Conservation (phyloP, 2,113 vertebrate species). For the Neotoma lepida region DNA sequence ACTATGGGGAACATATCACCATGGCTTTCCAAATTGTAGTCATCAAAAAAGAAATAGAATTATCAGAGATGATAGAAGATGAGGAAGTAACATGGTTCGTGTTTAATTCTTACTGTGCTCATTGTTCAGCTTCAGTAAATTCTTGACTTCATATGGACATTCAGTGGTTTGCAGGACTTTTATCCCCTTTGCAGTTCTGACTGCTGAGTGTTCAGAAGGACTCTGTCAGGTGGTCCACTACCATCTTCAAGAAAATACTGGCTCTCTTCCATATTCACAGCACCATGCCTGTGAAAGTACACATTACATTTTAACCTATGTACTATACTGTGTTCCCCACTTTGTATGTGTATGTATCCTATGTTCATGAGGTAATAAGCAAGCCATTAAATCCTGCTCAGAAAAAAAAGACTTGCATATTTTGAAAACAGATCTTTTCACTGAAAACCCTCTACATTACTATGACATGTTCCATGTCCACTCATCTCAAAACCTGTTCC, state of each 20-base stretch:
- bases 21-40: not conserved
- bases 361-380: not conserved
- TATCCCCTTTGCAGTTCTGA: not conserved
- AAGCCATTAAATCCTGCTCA: not conserved
- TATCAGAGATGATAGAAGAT: not conserved
- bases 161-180: not conserved
- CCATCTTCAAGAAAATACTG: not conserved
- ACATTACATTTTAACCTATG: not conserved
- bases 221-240: not conserved
- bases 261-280: not conserved
- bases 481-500: not conserved
- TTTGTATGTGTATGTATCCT: not conserved
- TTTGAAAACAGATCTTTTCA: constrained; percentile 28
- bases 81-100: not conserved
- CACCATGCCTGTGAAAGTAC: not conserved
- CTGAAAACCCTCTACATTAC: not conserved
- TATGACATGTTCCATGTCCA: not conserved
- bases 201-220: not conserved
- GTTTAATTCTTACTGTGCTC: not conserved
- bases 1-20: not conserved
- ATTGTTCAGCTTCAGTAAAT: not conserved
- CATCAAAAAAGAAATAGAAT: not conserved
- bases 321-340: not conserved
- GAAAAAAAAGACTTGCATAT: not conserved
- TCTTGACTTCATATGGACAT: not conserved